phyloP scores from a whole-genome alignment of 53 echinoderm and acorn worm genomes.

The Zoroaster sp. region DNA sequence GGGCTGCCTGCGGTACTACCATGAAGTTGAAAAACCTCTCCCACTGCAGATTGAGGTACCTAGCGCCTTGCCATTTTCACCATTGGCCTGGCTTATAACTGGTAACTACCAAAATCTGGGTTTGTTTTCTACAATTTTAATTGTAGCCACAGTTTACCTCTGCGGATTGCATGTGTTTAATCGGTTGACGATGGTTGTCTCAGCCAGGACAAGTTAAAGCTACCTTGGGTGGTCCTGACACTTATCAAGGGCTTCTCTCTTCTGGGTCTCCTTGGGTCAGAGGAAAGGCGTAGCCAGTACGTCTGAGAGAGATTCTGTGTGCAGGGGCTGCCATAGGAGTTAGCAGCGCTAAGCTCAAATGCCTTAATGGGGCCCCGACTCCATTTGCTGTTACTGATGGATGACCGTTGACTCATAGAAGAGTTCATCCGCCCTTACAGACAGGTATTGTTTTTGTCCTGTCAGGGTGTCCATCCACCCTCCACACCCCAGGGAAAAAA shows the following conservation, averaged over 20 bases:
- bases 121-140: not conserved
- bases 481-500: too few species aligned
- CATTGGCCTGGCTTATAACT: not conserved
- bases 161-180: too few species aligned
- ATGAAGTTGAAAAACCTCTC: not conserved
- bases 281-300: not conserved
- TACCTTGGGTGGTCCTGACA: conserved; percentile 17
- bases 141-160: not conserved
- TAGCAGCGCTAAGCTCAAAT: not conserved
- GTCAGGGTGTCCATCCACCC: too few species aligned
- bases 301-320: not conserved
- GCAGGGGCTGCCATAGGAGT: not conserved
- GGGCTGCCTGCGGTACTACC: not conserved
- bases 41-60: not conserved
- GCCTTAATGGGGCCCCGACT: too few species aligned
- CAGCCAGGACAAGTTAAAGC: conserved; percentile 20
- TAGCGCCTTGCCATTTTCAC: not conserved
- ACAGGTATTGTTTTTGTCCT: too few species aligned
- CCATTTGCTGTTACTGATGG: too few species aligned
- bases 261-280: not conserved
- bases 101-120: not conserved
- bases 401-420: too few species aligned
- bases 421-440: too few species aligned
- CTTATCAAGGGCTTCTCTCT: conserved; percentile 24
- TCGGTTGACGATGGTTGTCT: not conserved